A percentile compares a stretch with the other conserved stretches of the same genome.
These are phyloP conservation scores for Drosophila triauraria DNA, from an alignment of 1,140 invertebrate genomes.

Conservation along the genomic window DNA sequence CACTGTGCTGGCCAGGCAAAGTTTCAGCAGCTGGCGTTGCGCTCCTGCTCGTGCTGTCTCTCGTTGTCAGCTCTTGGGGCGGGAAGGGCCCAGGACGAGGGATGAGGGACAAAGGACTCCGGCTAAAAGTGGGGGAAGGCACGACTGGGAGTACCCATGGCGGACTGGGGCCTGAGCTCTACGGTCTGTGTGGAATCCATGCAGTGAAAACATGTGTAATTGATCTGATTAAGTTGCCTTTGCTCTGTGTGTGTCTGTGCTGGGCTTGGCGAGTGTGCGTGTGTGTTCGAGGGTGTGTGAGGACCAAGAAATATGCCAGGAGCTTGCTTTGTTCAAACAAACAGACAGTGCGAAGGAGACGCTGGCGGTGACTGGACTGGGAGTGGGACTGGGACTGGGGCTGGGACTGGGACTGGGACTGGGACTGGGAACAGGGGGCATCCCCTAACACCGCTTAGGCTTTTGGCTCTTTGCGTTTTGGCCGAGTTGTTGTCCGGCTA, in stretches of 20 bases:
- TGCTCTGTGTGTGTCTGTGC: constrained; percentile 48
- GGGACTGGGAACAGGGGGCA: neutral
- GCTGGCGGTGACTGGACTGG: neutral
- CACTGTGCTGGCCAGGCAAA: constrained; percentile 34
- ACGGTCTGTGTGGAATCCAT: constrained; percentile 67
- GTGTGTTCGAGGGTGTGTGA: constrained; percentile 17
- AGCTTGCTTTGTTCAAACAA: constrained; percentile 58
- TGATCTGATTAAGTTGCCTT: constrained; percentile 82
- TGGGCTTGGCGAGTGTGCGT: constrained; percentile 9
- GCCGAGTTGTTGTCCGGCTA: constrained; percentile 58
- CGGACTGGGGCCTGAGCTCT: constrained; percentile 24
- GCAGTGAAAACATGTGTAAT: constrained; percentile 82
- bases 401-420: too few relatives aligned
- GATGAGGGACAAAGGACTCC: neutral
- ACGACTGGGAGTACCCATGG: constrained; percentile 12
- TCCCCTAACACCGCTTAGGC: constrained; percentile 32
- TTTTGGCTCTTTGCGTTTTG: constrained; percentile 31
- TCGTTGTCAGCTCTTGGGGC: constrained; percentile 19
- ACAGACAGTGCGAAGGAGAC: constrained; percentile 11
- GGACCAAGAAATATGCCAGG: constrained; percentile 65
- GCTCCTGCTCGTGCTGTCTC: constrained; percentile 31
- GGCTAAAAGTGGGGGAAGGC: neutral
- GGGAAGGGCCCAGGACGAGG: neutral
- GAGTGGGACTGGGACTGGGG: too few relatives aligned
- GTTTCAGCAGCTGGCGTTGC: constrained; percentile 53